These are phyloP conservation scores for Lutjanus erythropterus DNA, from an alignment of 2,113 vertebrate genomes.

Conservation along the genomic window DNA sequence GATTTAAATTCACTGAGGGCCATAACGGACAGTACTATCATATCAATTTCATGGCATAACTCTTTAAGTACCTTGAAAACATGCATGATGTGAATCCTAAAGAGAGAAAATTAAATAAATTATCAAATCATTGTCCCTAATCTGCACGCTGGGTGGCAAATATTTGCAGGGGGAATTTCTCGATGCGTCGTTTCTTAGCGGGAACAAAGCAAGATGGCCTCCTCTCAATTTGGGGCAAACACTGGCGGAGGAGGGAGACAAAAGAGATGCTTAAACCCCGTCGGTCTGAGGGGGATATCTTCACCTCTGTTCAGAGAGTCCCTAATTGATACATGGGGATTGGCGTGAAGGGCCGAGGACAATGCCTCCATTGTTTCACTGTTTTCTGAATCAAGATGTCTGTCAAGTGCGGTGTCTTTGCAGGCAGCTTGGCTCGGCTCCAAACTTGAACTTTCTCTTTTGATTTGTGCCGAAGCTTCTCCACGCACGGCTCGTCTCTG, in stretches of 20 bases:
- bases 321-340: constrained; percentile 69
- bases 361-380: constrained; percentile 78
- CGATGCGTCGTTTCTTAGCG: constrained; percentile 27
- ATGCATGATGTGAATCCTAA: constrained; percentile 51
- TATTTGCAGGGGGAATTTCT: constrained; percentile 51
- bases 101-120: constrained; percentile 38
- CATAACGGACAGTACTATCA: constrained; percentile 2
- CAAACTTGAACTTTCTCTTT: constrained; percentile 55
- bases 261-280: constrained; percentile 56
- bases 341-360: constrained; percentile 70
- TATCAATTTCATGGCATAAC: constrained; percentile 40
- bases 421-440: constrained; percentile 40
- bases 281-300: constrained; percentile 54
- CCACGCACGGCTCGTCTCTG: not conserved
- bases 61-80: constrained; percentile 22
- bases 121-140: constrained; percentile 38
- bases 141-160: constrained; percentile 64
- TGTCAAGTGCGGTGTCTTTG: constrained; percentile 60
- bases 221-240: constrained; percentile 67
- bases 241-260: constrained; percentile 60
- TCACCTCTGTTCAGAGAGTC: constrained; percentile 67
- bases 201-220: constrained; percentile 64
- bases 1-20: not conserved
- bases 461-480: not conserved
- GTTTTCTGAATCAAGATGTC: constrained; percentile 67